phyloP scores from a whole-genome alignment of 2,797 vertebrate genomes.

The Emys orbicularis region DNA sequence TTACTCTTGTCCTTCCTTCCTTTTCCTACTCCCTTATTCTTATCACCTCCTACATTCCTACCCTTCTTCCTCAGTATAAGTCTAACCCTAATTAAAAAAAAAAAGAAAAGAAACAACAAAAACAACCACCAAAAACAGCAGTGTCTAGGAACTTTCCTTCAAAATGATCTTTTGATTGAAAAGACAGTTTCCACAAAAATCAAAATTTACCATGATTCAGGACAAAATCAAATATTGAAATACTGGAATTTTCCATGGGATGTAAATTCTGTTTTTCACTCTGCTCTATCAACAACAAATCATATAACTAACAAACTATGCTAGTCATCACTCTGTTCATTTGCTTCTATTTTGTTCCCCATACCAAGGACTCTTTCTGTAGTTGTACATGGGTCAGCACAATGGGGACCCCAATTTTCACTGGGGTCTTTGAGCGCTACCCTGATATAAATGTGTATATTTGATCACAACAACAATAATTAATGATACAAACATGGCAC shows the following conservation, averaged over 20 bases:
- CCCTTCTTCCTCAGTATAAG: too few species aligned
- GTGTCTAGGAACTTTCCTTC: too few species aligned
- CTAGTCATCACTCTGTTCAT: not conserved
- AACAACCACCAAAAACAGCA: too few species aligned
- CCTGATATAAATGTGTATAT: slow-evolving; percentile 15
- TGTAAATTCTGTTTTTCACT: not conserved
- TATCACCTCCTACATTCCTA: too few species aligned
- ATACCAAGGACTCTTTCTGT: not conserved
- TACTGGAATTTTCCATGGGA: not conserved
- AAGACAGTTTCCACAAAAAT: too few species aligned
- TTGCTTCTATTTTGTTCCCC: not conserved
- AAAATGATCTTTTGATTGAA: too few species aligned
- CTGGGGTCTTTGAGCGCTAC: not conserved
- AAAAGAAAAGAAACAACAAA: too few species aligned
- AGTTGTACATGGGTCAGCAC: not conserved
- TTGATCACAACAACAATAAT: not conserved
- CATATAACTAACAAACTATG: not conserved
- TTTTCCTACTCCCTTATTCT: too few species aligned
- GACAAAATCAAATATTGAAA: not conserved
- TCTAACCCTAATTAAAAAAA: too few species aligned
- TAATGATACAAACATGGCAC: slow-evolving; percentile 21
- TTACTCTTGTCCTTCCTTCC: not conserved
- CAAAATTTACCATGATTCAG: not conserved
- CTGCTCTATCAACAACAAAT: not conserved
- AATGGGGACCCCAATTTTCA: not conserved